A percentile compares a stretch with the other conserved stretches of the same genome.
These are phyloP conservation scores for Parnassius mnemosyne DNA, from an alignment of 2,888 invertebrate species.

Conservation along the genomic window DNA sequence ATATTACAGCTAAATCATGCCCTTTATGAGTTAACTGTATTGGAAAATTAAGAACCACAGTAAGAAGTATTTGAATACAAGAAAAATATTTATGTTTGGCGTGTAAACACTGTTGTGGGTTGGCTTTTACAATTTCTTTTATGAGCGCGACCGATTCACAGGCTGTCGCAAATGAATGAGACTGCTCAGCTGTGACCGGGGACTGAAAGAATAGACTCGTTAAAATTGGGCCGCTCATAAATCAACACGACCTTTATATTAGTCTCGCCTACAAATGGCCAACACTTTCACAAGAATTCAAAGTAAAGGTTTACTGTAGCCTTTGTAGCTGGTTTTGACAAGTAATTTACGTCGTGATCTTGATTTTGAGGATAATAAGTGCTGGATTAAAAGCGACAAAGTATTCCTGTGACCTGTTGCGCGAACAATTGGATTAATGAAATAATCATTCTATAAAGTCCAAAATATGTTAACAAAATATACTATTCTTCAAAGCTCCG, in stretches of 20 bases:
- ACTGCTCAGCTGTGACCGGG: slow-evolving; percentile 33
- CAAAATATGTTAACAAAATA: no score
- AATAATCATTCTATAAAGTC: no score
- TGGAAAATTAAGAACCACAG: neutral
- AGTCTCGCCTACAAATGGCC: slow-evolving; percentile 24
- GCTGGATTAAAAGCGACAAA: no score
- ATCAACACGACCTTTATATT: slow-evolving; percentile 28
- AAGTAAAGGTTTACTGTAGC: neutral
- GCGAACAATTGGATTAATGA: no score
- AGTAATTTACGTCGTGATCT: neutral
- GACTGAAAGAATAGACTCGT: slow-evolving; percentile 33
- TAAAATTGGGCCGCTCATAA: slow-evolving; percentile 28
- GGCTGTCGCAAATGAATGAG: slow-evolving; percentile 40
- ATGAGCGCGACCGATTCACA: slow-evolving; percentile 34
- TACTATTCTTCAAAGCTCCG: no score
- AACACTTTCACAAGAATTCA: slow-evolving; percentile 25
- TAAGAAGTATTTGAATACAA: slow-evolving; percentile 18
- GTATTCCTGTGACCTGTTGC: no score
- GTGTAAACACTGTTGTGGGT: slow-evolving; percentile 25
- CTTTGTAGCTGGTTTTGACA: neutral
- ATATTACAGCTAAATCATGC: no score
- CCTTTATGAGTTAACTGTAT: neutral
- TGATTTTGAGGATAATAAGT: no score
- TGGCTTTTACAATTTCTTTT: slow-evolving; percentile 29
- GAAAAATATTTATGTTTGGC: slow-evolving; percentile 13